Evolutionary conservation across 1,140 invertebrate species (phyloP).

Genomic region (Anastatus disparis): DNA sequence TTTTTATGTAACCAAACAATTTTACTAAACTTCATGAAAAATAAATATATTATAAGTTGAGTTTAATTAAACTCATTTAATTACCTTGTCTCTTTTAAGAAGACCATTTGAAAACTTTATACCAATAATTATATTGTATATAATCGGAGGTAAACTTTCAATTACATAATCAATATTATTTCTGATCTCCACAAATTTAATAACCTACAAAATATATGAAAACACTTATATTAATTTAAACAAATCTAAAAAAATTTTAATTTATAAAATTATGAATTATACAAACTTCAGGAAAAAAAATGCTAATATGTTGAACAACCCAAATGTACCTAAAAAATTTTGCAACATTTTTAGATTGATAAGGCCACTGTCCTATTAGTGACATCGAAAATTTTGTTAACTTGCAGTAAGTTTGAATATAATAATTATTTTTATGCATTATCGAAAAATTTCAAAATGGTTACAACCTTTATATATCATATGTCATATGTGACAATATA

Average conservation of each 20-base stretch:
- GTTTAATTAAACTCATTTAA: too few species aligned
- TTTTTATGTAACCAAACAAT: too few species aligned
- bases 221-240: background rate
- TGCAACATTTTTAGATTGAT: conserved; percentile 3
- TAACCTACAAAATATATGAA: conserved; percentile 13
- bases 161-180: conserved; percentile 1
- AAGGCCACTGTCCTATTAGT: conserved; percentile 7
- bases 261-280: background rate
- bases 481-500: too few species aligned
- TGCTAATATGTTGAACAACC: conserved; percentile 26
- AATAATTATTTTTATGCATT: background rate
- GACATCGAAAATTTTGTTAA: background rate
- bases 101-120: conserved; percentile 20
- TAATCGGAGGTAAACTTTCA: background rate
- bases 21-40: too few species aligned
- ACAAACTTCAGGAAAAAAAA: background rate
- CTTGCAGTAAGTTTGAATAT: background rate
- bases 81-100: conserved; percentile 16
- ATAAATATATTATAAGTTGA: too few species aligned
- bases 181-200: conserved; percentile 4
- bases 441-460: too few species aligned
- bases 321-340: background rate
- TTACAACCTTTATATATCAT: too few species aligned
- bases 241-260: background rate
- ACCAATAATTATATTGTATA: conserved; percentile 10